Conservation (phyloP, 2,888 invertebrate genomes). For the Apamea monoglypha region DNA sequence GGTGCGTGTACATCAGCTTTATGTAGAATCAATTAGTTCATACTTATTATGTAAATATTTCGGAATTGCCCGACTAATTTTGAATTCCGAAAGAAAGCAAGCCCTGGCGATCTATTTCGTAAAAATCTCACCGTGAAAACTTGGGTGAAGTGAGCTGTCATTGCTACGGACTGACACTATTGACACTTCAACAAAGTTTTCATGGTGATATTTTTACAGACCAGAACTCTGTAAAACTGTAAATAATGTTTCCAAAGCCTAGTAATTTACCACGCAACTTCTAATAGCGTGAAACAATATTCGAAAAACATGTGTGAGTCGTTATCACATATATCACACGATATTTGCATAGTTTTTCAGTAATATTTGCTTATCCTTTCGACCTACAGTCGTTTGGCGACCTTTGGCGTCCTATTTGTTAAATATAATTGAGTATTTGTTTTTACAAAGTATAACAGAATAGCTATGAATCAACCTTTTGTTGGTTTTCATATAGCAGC, state of each 20-base stretch:
- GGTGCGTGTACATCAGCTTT: too few relatives aligned
- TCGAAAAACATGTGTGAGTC: slow-evolving; percentile 31
- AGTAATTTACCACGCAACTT: background rate
- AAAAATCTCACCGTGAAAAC: too few relatives aligned
- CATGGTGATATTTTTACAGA: too few relatives aligned
- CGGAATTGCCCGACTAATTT: background rate
- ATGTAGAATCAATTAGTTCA: too few relatives aligned
- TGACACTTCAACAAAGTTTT: too few relatives aligned
- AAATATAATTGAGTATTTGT: slow-evolving; percentile 49
- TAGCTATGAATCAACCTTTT: slow-evolving; percentile 56
- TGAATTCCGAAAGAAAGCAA: too few relatives aligned
- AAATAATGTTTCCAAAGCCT: background rate
- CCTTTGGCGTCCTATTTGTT: slow-evolving; percentile 49
- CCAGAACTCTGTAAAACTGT: background rate
- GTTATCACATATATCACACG: slow-evolving; percentile 13
- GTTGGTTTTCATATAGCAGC: slow-evolving; percentile 25
- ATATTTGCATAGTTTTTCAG: slow-evolving; percentile 47
- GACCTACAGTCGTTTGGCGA: slow-evolving; percentile 50
- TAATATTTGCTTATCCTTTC: slow-evolving; percentile 47
- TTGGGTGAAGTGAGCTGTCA: too few relatives aligned
- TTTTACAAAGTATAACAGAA: slow-evolving; percentile 48
- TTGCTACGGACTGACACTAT: too few relatives aligned
- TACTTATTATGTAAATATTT: background rate
- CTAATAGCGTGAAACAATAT: background rate
- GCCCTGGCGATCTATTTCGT: too few relatives aligned